Base-by-base conservation (phyloP, 2,888 invertebrate genomes). In the Drosophila putrida region DNA sequence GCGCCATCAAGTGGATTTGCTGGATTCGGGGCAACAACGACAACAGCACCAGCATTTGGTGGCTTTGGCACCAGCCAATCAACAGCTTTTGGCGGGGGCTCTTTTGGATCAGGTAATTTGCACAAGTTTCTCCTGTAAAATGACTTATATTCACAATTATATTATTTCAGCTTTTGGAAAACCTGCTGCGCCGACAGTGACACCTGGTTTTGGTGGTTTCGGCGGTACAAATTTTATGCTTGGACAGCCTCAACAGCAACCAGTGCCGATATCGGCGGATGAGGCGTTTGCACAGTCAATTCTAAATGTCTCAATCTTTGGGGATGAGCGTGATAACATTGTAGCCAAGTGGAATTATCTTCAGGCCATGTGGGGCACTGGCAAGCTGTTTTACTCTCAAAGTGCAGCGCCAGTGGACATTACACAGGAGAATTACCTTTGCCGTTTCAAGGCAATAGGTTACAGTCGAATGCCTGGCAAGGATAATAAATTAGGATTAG, bases 261-360 rank as follows among this genome's bases (percentile, higher is more conserved):
- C 93, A 43, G 80, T 71, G 5, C 75, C 84, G 93, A 90, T 94
- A 1, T 94, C 94, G 66, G 94, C 95, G 0, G 94, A 95, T 38
- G 96, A 96, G 87, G 95, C 95, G 0, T 93, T 96, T 44, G 95
- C 95, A 8, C 95, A 95, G 67, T 95, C 96, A 0, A 95, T 97
- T 1, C 95, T 96, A 79, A 96, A 96, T 89, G 96, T 96, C 71
- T 95, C 95, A 54, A 95, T 99, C 51, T 99, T 97, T 91, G 98
- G 98, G 13, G 99, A 99, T 91, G 99, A 99, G 90, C 94, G 99
- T 36, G 99, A 99, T 91, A 96, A 96, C 66, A 96, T 98, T 31
- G 94, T 99, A 33, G 97, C 98, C 3, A 96, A 97, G 90, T 98
- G 98, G 96, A 99, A 99, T 92, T 96, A 98, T 87, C 93, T 99